Percentiles rank a stretch among this genome's conserved stretches.
Evolutionary conservation across 2,797 vertebrate genomes (phyloP).

Genomic region (Bryconaethiops microstoma): DNA sequence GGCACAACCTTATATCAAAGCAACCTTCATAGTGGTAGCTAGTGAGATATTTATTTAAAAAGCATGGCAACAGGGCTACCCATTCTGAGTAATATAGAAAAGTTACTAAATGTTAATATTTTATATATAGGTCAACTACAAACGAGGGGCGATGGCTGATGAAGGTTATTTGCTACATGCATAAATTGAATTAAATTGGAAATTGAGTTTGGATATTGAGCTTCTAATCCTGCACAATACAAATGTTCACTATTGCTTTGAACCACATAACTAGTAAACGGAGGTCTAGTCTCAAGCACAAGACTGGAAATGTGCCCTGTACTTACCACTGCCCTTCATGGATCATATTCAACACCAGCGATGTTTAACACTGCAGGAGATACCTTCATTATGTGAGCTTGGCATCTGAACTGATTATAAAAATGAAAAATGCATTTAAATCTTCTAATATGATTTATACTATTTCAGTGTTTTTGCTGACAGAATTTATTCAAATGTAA

Average conservation of each 20-base stretch:
- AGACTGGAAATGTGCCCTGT: not conserved
- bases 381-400: not conserved
- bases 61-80: not conserved
- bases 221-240: constrained; percentile 6
- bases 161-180: not conserved
- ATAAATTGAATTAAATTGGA: too few species aligned
- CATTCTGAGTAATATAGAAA: not conserved
- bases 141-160: not conserved
- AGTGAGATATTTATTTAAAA: constrained; percentile 1
- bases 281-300: not conserved
- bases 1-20: constrained; percentile 13
- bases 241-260: not conserved
- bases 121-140: not conserved
- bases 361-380: not conserved
- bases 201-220: too few species aligned
- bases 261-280: not conserved
- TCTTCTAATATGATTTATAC: too few species aligned
- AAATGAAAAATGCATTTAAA: not conserved
- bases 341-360: too few species aligned
- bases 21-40: not conserved
- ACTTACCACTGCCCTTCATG: not conserved
- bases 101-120: not conserved
- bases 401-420: not conserved
- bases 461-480: not conserved
- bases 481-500: constrained; percentile 4